Evolutionary conservation across 2,113 vertebrate genomes (phyloP).

Genomic region (Lamprotornis superbus): DNA sequence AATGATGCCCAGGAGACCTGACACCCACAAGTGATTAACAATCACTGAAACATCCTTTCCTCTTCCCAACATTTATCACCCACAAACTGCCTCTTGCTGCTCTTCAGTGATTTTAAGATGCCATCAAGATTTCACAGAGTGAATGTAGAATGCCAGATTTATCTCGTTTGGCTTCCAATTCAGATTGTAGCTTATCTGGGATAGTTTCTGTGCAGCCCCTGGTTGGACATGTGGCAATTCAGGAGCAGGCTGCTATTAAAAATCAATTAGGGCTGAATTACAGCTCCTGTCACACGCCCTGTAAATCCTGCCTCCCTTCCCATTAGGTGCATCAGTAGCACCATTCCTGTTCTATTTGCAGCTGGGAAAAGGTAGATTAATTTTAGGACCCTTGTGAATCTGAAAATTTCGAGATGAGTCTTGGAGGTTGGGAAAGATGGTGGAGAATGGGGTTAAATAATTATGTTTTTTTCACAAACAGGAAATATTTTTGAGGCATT

Average conservation of each 20-base stretch:
- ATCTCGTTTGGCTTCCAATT: not conserved
- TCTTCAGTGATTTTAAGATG: not conserved
- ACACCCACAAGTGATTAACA: not conserved
- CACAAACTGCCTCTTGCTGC: not conserved
- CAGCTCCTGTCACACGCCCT: fast-evolving
- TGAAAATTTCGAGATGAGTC: not conserved
- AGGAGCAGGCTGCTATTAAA: not conserved
- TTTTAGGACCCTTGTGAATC: not conserved
- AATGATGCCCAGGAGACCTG: not conserved
- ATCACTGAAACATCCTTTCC: not conserved
- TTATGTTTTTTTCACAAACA: not conserved
- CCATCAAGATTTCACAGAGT: not conserved
- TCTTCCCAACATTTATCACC: not conserved
- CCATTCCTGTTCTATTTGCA: not conserved
- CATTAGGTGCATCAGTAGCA: not conserved
- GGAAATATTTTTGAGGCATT: not conserved
- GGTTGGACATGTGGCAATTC: not conserved
- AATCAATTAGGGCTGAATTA: not conserved
- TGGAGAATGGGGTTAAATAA: not conserved
- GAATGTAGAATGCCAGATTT: not conserved
- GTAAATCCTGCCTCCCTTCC: not conserved
- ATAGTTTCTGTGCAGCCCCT: not conserved
- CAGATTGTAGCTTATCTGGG: not conserved
- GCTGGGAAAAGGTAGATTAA: not conserved
- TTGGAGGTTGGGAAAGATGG: not conserved